Evolutionary conservation across 1,140 invertebrate genomes (phyloP).

Genomic region (Bombus terrestris): DNA sequence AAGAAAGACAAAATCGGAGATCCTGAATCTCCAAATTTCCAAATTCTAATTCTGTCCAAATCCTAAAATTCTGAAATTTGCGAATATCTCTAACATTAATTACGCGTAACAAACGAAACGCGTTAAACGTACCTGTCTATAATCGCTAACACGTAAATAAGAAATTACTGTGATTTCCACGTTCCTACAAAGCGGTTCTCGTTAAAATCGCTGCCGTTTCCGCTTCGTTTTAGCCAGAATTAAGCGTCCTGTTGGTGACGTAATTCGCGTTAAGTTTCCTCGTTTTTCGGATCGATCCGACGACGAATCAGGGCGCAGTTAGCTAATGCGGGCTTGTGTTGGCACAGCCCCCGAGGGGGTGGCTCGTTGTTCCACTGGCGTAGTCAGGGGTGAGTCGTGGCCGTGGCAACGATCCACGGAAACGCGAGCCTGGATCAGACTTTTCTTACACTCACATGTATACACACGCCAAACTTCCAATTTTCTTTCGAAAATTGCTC

Average conservation of each 20-base stretch:
- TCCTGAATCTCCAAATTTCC: background rate
- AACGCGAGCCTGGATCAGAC: conserved; percentile 30
- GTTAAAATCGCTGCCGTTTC: background rate
- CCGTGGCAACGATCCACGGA: conserved; percentile 47
- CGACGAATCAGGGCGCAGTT: conserved; percentile 77
- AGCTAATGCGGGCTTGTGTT: conserved; percentile 73
- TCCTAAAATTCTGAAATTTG: no score
- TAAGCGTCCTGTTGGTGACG: conserved; percentile 35
- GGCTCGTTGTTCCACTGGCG: conserved; percentile 58
- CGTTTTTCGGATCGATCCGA: conserved; percentile 72
- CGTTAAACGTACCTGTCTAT: no score
- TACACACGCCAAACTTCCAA: background rate
- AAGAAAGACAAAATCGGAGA: no score
- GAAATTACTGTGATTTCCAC: background rate
- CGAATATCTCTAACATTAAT: no score
- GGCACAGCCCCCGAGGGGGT: conserved; percentile 73
- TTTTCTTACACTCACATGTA: background rate
- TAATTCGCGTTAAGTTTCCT: conserved; percentile 72
- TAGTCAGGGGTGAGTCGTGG: conserved; percentile 50
- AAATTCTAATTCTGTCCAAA: background rate
- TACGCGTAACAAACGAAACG: no score
- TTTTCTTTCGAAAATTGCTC: background rate
- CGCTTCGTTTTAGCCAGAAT: conserved; percentile 26
- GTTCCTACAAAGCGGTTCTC: background rate
- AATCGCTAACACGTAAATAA: no score